Percentiles rank a stretch among this genome's conserved stretches.
Conservation (phyloP, 2,797 vertebrate genomes). For the Phataginus tricuspis region DNA sequence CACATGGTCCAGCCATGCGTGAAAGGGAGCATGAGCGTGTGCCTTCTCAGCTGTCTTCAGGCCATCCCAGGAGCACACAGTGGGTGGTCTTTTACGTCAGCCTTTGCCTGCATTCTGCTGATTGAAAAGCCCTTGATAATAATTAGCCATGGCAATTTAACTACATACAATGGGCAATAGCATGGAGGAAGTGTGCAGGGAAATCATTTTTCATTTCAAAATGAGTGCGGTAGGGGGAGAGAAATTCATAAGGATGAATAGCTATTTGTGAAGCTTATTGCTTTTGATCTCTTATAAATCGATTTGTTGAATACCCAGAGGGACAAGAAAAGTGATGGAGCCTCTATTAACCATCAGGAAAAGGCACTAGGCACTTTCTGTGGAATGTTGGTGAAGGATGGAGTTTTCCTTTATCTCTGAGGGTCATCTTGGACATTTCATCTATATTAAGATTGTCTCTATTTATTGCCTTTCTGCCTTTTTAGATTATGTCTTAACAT, state of each 20-base stretch:
- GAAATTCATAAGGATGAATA: neutral
- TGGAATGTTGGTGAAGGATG: neutral
- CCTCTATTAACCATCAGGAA: neutral
- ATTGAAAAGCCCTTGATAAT: neutral
- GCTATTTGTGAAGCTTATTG: neutral
- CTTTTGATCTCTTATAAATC: conserved; percentile 8
- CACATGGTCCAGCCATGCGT: neutral
- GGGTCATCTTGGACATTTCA: conserved; percentile 11
- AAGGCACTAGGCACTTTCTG: neutral
- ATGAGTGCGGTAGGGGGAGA: neutral
- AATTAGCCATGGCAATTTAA: neutral
- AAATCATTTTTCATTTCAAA: neutral
- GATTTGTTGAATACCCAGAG: neutral
- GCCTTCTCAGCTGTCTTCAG: neutral
- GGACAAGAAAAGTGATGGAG: neutral
- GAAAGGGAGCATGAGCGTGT: neutral
- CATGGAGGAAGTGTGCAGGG: neutral
- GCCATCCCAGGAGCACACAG: neutral
- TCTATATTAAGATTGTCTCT: neutral
- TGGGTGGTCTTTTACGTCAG: neutral
- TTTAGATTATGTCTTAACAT: neutral
- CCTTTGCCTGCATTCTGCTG: neutral
- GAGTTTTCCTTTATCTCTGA: neutral
- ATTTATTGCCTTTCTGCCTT: neutral
- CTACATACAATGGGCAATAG: neutral